Evolutionary conservation across 2,797 vertebrate genomes (phyloP).

Genomic region (Lindbergichthys nudifrons): DNA sequence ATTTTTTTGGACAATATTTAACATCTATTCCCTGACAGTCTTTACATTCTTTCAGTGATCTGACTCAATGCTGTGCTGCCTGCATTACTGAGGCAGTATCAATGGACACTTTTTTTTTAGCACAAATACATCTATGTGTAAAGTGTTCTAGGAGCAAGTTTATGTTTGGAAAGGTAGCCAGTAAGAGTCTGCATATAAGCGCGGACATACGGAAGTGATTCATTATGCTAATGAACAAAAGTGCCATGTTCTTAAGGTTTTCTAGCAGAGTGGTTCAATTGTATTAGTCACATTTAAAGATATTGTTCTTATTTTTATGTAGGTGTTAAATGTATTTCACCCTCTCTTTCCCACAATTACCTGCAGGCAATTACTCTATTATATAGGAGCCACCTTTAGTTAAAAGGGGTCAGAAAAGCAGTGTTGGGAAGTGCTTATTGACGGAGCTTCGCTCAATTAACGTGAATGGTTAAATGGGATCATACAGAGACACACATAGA

Average conservation of each 20-base stretch:
- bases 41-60: slow-evolving; percentile 57
- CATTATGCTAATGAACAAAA: neutral
- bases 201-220: slow-evolving; percentile 7
- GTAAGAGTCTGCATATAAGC: neutral
- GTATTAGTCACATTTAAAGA: slow-evolving; percentile 16
- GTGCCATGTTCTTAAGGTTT: slow-evolving; percentile 4
- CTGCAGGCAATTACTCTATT: slow-evolving; percentile 6
- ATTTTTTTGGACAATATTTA: slow-evolving; percentile 29
- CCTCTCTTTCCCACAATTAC: slow-evolving; percentile 4
- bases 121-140: slow-evolving; percentile 1
- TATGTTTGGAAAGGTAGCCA: neutral
- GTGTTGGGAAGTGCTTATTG: slow-evolving; percentile 26
- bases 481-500: slow-evolving; percentile 45
- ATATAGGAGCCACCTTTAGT: slow-evolving; percentile 7
- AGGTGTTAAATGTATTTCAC: slow-evolving; percentile 16
- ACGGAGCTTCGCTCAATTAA: slow-evolving; percentile 25
- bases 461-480: slow-evolving; percentile 46
- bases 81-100: slow-evolving; percentile 26
- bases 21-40: slow-evolving; percentile 45
- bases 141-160: slow-evolving; percentile 4
- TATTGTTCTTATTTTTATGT: slow-evolving; percentile 1
- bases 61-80: slow-evolving; percentile 17
- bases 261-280: slow-evolving; percentile 1
- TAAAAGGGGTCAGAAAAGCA: slow-evolving; percentile 35
- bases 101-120: slow-evolving; percentile 11